A percentile compares a stretch with the other conserved stretches of the same genome.
phyloP scores from a whole-genome alignment of 2,797 vertebrate species.

The Chloroceryle amazona region DNA sequence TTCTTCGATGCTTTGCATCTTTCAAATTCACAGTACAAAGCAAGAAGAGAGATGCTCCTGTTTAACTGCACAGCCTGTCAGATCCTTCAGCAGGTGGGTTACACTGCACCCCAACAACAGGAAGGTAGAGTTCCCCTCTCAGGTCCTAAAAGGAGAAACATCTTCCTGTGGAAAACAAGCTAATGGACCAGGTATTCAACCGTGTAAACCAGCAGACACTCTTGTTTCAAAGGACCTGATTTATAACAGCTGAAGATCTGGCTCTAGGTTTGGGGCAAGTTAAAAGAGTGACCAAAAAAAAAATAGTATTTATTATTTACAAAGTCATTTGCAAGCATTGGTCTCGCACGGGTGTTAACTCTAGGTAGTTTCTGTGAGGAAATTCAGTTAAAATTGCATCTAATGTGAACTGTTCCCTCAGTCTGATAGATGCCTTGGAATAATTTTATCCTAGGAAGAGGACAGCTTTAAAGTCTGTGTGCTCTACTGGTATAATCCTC shows the following conservation, averaged over 20 bases:
- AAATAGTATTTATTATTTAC: neutral
- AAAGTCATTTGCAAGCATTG: neutral
- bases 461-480: neutral
- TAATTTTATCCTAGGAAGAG: neutral
- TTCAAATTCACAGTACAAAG: neutral
- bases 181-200: neutral
- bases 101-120: neutral
- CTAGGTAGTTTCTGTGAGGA: neutral
- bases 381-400: neutral
- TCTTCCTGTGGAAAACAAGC: neutral
- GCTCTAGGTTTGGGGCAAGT: neutral
- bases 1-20: neutral
- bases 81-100: neutral
- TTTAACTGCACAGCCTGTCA: neutral
- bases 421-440: neutral
- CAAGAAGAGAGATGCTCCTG: neutral
- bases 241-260: neutral
- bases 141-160: neutral
- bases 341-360: neutral
- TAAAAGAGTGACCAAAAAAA: neutral
- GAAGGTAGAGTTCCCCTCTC: neutral
- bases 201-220: fast-evolving
- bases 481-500: neutral
- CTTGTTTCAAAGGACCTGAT: neutral
- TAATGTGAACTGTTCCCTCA: neutral